A percentile compares a stretch with the other conserved stretches of the same genome.
Conservation (phyloP, 2,113 vertebrate genomes). For the Muntiacus muntjak region DNA sequence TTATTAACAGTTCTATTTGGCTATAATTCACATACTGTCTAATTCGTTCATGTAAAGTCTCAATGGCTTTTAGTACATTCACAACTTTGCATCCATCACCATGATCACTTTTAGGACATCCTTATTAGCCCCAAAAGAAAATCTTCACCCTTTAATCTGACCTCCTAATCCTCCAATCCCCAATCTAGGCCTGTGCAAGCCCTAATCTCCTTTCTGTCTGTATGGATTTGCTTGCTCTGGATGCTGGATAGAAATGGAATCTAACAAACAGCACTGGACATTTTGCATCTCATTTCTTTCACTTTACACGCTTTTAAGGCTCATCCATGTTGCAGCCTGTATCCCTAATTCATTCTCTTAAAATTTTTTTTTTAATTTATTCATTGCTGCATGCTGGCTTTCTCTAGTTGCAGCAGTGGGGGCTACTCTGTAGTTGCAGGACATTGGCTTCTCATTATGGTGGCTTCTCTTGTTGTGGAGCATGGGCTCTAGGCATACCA, state of each 20-base stretch:
- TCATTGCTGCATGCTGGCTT: not conserved
- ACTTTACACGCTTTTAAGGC: not conserved
- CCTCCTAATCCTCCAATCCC: fast-evolving
- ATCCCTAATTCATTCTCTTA: not conserved
- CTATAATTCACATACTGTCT: too few relatives aligned
- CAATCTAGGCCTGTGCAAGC: not conserved
- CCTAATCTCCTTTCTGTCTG: not conserved
- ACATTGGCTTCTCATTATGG: not conserved
- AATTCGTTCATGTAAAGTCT: not conserved
- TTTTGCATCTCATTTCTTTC: not conserved
- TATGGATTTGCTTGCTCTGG: not conserved
- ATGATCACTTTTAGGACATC: not conserved
- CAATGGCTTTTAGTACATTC: not conserved
- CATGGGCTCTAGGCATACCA: not conserved
- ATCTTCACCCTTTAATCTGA: not conserved
- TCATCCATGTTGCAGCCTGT: not conserved
- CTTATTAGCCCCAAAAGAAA: not conserved
- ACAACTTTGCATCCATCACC: not conserved
- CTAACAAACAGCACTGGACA: not conserved
- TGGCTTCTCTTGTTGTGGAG: not conserved
- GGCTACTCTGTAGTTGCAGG: not conserved
- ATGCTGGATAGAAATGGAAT: not conserved
- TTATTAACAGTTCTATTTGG: not conserved
- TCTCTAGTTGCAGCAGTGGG: not conserved
- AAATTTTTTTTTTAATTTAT: not conserved